Evolutionary conservation across 2,113 vertebrate genomes (phyloP), one percentile per base, ranked within the genome.

Genomic region (Motacilla alba): DNA sequence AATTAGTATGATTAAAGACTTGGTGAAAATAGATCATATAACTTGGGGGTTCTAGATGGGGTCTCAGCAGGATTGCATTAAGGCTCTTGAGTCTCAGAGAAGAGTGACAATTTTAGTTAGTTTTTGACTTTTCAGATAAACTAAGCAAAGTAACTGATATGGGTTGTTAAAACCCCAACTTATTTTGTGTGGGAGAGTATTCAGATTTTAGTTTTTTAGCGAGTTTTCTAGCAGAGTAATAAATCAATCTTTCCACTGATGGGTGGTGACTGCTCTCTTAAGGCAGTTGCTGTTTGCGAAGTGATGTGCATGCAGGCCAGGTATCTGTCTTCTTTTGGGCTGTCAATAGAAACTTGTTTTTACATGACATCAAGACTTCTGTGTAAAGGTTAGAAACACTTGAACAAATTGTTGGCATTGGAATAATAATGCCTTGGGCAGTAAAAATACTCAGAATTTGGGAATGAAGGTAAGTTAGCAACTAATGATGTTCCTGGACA

Each of bases 211-310:
- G 12, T 8, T 69, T 70, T 46, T 37, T 27, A 5, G 10, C 2
- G 5, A 75, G 50, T 19, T 92, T 81, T 60, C n/a, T 63, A 60
- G 21, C 18, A 49, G 43, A 84, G 37, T 10, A 28, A 15, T 62
- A 31, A 50, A 19, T 84, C 14, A 53, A 24, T 79, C n/a, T 81
- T 77, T 66, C n/a, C 53, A n/a, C 39, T 37, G 22, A 6, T 31
- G 24, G 19, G 15, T 60, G 12, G 15, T 70, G 31, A 31, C 19
- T 49, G 23, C 58, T 75, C 23, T 87, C 46, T 31, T 35, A n/a
- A 79, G 31, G 10, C 0, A 2, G 15, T 44, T 2, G 1, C 17
- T 55, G 6, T 79, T 76, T 46, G 28, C 5, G 2, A 16, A 43
- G 41, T 30, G 43, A 33, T 20, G 0, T 50, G 13, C 49, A 13